These are phyloP conservation scores for Antrozous pallidus DNA, from an alignment of 2,797 vertebrate species.

Conservation along the genomic window DNA sequence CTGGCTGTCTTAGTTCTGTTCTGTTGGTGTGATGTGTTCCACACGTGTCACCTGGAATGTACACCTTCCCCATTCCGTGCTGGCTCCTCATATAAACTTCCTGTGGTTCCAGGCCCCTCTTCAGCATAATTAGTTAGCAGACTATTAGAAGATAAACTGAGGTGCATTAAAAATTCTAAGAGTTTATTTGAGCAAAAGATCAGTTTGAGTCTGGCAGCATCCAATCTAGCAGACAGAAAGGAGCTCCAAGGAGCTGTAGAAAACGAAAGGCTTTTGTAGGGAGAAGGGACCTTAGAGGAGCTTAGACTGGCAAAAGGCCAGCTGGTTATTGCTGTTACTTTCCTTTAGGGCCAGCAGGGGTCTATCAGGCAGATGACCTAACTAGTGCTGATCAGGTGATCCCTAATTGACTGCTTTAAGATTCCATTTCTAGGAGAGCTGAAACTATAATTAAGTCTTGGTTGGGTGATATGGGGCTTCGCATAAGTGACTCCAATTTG, in stretches of 20 bases:
- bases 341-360: background rate
- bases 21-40: background rate
- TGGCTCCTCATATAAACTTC: background rate
- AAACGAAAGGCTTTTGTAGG: background rate
- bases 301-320: background rate
- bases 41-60: background rate
- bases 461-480: background rate
- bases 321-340: background rate
- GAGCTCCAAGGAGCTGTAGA: background rate
- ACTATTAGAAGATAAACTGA: background rate
- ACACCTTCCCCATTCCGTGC: background rate
- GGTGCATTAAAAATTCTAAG: background rate
- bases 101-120: background rate
- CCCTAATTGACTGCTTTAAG: background rate
- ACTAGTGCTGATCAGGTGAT: no score
- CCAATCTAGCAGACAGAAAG: background rate
- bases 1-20: background rate
- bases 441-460: background rate
- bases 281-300: background rate
- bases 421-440: background rate
- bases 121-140: background rate
- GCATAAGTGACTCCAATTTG: background rate
- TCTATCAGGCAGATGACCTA: background rate
- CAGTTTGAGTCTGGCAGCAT: background rate
- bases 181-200: background rate